Base-by-base conservation (phyloP, 2,113 vertebrate genomes). In the Chroicocephalus ridibundus region DNA sequence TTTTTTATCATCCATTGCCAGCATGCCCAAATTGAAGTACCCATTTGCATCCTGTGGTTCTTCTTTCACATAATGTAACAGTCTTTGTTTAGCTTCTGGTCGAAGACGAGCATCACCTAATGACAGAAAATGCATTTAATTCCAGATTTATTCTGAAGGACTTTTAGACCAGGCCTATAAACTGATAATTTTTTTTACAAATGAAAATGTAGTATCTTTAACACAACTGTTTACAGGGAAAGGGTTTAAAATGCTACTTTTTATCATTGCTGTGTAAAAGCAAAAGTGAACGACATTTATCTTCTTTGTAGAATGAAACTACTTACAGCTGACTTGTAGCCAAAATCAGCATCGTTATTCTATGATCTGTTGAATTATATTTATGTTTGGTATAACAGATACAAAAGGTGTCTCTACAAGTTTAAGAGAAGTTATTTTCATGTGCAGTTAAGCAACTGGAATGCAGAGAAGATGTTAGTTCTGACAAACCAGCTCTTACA, bases 1-100 rank as follows among this genome's bases (percentile, higher is more conserved):
- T 83, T 99, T 99, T 81, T 98, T 98, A 76, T 99, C 99, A 82
- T 99, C 99, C 99, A 99, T 99, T 71, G 99, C 99, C 80, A 99
- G 98, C 99, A 99, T 99, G 61, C 99, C 99, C 55, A 99, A 98
- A 97, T 99, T 99, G 97, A 99, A 99, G 97, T 99, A 99, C 25
- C 99, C 99, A 66, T 99, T 99, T 89, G 99, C 99, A 55, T 99
- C 99, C 8, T 98, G 97, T 1, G 99, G 99, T 64, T 99, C 99
- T 96, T 99, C 99, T 96, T 98, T 99, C 86, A 99, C 97, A 25
- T 99, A 99, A 70, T 62, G 98, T 49, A 99, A 97, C 92, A 99
- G 99, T 29, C 99, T 98, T 47, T 98, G 99, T 94, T 99, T 99
- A 47, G 99, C 99, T 96, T 99, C 99, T 18, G 99, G 99, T 96